These are phyloP conservation scores for Centropyge bicolor DNA, from an alignment of 2,797 vertebrate genomes.

Conservation along the genomic window DNA sequence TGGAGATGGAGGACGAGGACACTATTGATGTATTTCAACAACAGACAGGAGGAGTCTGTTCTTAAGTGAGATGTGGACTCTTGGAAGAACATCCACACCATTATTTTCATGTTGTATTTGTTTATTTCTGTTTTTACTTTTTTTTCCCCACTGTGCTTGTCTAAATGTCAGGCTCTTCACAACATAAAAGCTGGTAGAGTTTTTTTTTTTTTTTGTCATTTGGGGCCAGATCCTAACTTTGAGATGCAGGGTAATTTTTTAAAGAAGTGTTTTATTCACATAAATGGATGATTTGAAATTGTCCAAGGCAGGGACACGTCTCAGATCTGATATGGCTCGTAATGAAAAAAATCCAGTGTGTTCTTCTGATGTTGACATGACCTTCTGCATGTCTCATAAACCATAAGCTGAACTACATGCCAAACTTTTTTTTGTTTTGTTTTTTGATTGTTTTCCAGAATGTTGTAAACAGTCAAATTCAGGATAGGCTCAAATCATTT, in stretches of 20 bases:
- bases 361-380: constrained; percentile 41
- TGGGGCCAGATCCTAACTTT: constrained; percentile 44
- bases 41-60: constrained; percentile 91
- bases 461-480: constrained; percentile 60
- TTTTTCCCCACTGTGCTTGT: constrained; percentile 21
- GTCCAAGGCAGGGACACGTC: constrained; percentile 42
- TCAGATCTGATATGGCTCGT: constrained; percentile 40
- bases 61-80: constrained; percentile 71
- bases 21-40: constrained; percentile 96
- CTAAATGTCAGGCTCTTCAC: constrained; percentile 48
- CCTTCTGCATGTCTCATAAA: constrained; percentile 49
- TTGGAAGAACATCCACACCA: constrained; percentile 56
- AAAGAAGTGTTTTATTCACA: constrained; percentile 53
- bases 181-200: constrained; percentile 28
- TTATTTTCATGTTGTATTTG: constrained; percentile 64
- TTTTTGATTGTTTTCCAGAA: constrained; percentile 26
- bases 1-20: constrained; percentile 97
- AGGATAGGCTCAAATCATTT: constrained; percentile 44
- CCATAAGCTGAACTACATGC: constrained; percentile 53
- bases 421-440: constrained; percentile 34
- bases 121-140: constrained; percentile 48
- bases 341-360: neutral
- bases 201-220: constrained; percentile 21
- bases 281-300: constrained; percentile 48
- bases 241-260: constrained; percentile 55